Evolutionary conservation across 2,888 invertebrate species (phyloP).

Genomic region (Labia minor): DNA sequence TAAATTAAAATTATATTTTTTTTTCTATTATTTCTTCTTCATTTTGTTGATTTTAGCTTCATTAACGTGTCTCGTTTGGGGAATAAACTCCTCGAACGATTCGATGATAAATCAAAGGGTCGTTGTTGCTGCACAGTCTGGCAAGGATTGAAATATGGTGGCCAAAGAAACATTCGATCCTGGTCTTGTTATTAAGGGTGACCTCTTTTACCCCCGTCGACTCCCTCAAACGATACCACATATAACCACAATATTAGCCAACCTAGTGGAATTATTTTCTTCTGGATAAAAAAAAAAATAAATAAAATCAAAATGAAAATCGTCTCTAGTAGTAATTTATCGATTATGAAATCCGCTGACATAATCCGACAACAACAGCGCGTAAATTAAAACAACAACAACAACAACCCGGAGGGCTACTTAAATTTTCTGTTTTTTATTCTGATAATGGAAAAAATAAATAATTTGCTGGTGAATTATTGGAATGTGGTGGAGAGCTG

Average conservation of each 20-base stretch:
- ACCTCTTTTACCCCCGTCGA: neutral
- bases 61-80: neutral
- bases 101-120: neutral
- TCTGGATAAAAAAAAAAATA: neutral
- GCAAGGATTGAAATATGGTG: neutral
- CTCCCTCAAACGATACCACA: neutral
- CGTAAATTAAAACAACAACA: slow-evolving; percentile 13
- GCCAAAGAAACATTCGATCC: neutral
- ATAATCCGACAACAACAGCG: slow-evolving; percentile 3
- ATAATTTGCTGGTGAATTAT: slow-evolving; percentile 13
- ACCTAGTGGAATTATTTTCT: neutral
- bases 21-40: neutral
- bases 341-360: neutral
- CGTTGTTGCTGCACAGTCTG: neutral
- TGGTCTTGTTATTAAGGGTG: neutral
- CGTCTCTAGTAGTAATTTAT: neutral
- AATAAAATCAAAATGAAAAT: slow-evolving; percentile 1
- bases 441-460: slow-evolving; percentile 8
- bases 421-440: slow-evolving; percentile 13
- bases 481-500: slow-evolving; percentile 1
- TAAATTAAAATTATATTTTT: neutral
- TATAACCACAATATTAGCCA: neutral
- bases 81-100: neutral
- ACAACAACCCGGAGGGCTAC: neutral
- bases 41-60: neutral